Percentiles rank a stretch among this genome's conserved stretches.
phyloP scores from a whole-genome alignment of 1,140 invertebrate genomes.

The Oreohelix idahoensis region DNA sequence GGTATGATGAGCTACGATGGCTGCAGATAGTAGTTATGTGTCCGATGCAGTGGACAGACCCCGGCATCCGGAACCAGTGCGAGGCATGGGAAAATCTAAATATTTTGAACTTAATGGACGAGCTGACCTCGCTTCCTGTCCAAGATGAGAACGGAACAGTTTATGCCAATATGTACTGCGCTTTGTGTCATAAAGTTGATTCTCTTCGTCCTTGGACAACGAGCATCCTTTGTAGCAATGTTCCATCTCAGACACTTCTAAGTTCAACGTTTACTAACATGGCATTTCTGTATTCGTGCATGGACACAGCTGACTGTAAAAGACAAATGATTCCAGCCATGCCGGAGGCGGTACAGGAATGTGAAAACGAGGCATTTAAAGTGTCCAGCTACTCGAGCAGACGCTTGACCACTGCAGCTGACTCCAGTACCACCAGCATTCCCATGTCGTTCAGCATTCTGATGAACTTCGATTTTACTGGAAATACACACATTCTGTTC shows the following conservation, averaged over 20 bases:
- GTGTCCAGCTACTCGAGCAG: constrained; percentile 8
- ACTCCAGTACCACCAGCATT: constrained; percentile 44
- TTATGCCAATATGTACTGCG: constrained; percentile 78
- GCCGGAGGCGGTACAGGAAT: constrained; percentile 1
- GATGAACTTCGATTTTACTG: constrained; percentile 73
- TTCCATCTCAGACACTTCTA: not conserved
- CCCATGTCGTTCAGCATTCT: constrained; percentile 72
- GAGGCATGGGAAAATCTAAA: not conserved
- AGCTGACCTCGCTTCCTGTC: constrained; percentile 61
- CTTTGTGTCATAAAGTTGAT: constrained; percentile 75
- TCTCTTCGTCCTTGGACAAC: constrained; percentile 61
- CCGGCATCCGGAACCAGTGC: constrained; percentile 25
- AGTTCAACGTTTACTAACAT: not conserved
- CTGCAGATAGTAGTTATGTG: constrained; percentile 41
- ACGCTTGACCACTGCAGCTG: not conserved
- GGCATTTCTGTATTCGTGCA: not conserved
- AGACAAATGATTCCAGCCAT: constrained; percentile 1
- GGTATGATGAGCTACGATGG: constrained; percentile 26
- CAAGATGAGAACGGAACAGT: constrained; percentile 73
- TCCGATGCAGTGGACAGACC: constrained; percentile 27
- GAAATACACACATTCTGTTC: constrained; percentile 74
- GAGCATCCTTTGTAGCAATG: constrained; percentile 8
- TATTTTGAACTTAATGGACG: constrained; percentile 37
- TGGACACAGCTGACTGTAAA: not conserved
- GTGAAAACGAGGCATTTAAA: not conserved